Base-by-base conservation (phyloP, 2,797 vertebrate species). In the Natrix natrix region DNA sequence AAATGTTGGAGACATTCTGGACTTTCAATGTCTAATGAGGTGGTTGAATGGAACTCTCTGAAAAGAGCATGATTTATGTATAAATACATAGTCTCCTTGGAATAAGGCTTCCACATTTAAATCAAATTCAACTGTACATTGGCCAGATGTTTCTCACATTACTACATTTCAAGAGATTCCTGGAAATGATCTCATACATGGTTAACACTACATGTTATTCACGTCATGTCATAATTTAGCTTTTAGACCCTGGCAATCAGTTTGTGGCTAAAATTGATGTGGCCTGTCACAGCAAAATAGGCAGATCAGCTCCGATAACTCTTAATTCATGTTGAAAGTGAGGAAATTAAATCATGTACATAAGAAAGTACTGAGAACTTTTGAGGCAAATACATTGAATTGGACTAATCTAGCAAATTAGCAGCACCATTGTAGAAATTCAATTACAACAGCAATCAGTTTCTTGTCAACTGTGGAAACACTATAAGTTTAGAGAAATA, bases 111-210 rank as follows among this genome's bases (percentile, higher is more conserved):
- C 97, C 97, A 98, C 96, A 96, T 96, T 97, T 97, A 97, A 98
- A 97, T 97, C 97, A 97, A 97, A 97, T 0, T 37, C 96, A 95
- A 96, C 95, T 95, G 56, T 93, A 95, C 95, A 95, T 96, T 95
- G 94, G 93, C 96, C 98, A 98, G 97, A 98, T 98, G 98, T 96
- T 97, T 98, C 97, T 97, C 97, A 93, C 97, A 98, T 98, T 97
- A 97, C 96, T 96, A 92, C 96, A 92, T 93, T 96, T 96, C 96
- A 96, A 91, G 95, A 92, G 95, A 97, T 98, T 98, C 97, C 97
- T 98, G 97, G 97, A 98, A 98, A 97, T 98, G 98, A 98, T 96
- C 97, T 98, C 98, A 96, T 95, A 86, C 95, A 96, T 96, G 95
- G 95, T 97, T 95, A 97, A 96, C 96, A 95, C 96, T 93, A 95